Percentiles rank a stretch among this genome's conserved stretches.
These are phyloP conservation scores for Blomia tropicalis DNA, from an alignment of 2,888 invertebrate species.

Conservation along the genomic window DNA sequence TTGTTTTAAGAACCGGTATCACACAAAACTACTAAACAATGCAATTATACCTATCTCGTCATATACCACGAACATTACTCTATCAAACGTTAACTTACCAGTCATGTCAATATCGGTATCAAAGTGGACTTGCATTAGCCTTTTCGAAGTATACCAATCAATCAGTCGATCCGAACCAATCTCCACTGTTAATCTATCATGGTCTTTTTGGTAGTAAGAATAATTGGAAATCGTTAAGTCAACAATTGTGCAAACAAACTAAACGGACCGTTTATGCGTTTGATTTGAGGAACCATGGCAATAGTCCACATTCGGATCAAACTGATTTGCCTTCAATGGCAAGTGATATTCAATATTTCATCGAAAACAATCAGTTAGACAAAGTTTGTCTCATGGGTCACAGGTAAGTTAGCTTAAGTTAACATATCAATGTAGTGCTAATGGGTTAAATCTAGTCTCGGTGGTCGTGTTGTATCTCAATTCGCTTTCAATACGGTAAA, in stretches of 20 bases:
- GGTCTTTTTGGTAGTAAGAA: slow-evolving; percentile 69
- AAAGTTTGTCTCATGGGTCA: slow-evolving; percentile 64
- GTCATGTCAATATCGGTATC: background rate
- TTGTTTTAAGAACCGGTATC: no score
- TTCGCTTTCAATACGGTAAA: slow-evolving; percentile 45
- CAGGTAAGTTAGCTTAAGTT: slow-evolving; percentile 36
- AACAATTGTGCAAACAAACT: slow-evolving; percentile 48
- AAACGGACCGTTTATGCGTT: slow-evolving; percentile 51
- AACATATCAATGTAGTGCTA: no score
- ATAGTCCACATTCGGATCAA: slow-evolving; percentile 59
- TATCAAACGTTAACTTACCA: no score
- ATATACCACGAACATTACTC: no score
- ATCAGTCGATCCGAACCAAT: background rate
- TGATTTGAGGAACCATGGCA: slow-evolving; percentile 88
- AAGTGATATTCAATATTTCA: slow-evolving; percentile 51
- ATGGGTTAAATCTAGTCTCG: slow-evolving; percentile 60
- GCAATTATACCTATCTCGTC: no score
- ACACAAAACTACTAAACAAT: no score
- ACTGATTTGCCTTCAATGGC: slow-evolving; percentile 60
- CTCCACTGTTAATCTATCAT: slow-evolving; percentile 65
- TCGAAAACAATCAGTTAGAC: slow-evolving; percentile 46
- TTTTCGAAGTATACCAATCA: background rate
- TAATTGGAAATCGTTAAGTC: slow-evolving; percentile 69
- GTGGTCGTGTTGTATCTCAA: slow-evolving; percentile 77
- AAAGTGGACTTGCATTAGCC: background rate